Evolutionary conservation across 2,113 vertebrate species (phyloP).

Genomic region (Spizaetus ornatus): DNA sequence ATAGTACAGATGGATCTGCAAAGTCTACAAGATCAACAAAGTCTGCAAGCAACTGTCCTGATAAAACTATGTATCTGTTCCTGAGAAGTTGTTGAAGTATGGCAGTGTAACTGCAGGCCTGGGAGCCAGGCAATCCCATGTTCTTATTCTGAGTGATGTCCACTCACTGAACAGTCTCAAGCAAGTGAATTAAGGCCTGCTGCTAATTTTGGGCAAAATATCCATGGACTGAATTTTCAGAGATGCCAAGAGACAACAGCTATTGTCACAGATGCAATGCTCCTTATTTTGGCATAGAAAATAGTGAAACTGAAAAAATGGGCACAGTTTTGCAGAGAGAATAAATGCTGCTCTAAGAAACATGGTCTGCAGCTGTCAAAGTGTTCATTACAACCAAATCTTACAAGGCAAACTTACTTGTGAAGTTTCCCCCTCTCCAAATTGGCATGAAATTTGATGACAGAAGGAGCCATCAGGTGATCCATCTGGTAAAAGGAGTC

Average conservation of each 20-base stretch:
- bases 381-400: background rate
- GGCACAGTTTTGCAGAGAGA: background rate
- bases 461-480: conserved; percentile 46
- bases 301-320: background rate
- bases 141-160: background rate
- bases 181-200: background rate
- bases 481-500: conserved; percentile 85
- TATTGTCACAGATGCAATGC: background rate
- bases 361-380: background rate
- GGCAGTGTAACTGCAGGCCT: background rate
- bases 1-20: background rate
- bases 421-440: conserved; percentile 73
- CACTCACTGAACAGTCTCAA: background rate
- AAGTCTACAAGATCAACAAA: background rate
- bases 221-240: background rate
- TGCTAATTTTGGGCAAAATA: background rate
- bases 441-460: conserved; percentile 77
- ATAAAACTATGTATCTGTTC: background rate
- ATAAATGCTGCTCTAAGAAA: background rate
- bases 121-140: background rate
- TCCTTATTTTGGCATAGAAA: background rate
- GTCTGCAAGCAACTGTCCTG: background rate
- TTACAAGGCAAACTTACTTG: conserved; percentile 45
- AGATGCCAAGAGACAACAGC: background rate
- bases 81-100: background rate